These are phyloP conservation scores for Embidobia sp. DNA, from an alignment of 2,888 invertebrate species.

Conservation along the genomic window DNA sequence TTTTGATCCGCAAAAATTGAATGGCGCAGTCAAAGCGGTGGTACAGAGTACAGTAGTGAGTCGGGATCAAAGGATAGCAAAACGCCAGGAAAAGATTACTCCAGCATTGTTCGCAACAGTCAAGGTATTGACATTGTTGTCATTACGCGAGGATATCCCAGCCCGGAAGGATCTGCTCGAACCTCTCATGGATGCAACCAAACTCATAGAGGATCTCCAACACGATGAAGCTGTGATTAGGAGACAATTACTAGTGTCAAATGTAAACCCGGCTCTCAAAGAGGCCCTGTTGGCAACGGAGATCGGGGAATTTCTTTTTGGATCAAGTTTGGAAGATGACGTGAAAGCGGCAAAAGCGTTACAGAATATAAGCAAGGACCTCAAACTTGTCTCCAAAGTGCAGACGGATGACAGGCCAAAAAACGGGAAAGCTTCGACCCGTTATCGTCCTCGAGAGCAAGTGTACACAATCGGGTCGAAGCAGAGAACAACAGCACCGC, in stretches of 20 bases:
- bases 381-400: conserved; percentile 6
- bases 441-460: background rate
- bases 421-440: conserved; percentile 47
- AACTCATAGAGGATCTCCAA: conserved; percentile 16
- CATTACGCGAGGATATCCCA: background rate
- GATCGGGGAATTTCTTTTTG: conserved; percentile 38
- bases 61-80: conserved; percentile 13
- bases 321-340: conserved; percentile 29
- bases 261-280: background rate
- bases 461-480: conserved; percentile 13
- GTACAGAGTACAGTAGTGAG: background rate
- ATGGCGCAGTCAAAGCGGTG: background rate
- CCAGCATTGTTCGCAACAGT: background rate
- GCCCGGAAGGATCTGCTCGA: conserved; percentile 11
- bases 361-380: conserved; percentile 13
- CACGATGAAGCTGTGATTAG: conserved; percentile 10
- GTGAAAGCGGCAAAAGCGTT: conserved; percentile 33
- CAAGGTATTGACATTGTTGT: background rate
- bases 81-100: conserved; percentile 16
- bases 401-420: conserved; percentile 24
- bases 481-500: background rate
- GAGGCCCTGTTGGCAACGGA: background rate
- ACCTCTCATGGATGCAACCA: conserved; percentile 2
- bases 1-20: conserved; percentile 27
- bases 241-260: conserved; percentile 6